phyloP scores from a whole-genome alignment of 2,888 invertebrate species.

The Steinernema hermaphroditum region DNA sequence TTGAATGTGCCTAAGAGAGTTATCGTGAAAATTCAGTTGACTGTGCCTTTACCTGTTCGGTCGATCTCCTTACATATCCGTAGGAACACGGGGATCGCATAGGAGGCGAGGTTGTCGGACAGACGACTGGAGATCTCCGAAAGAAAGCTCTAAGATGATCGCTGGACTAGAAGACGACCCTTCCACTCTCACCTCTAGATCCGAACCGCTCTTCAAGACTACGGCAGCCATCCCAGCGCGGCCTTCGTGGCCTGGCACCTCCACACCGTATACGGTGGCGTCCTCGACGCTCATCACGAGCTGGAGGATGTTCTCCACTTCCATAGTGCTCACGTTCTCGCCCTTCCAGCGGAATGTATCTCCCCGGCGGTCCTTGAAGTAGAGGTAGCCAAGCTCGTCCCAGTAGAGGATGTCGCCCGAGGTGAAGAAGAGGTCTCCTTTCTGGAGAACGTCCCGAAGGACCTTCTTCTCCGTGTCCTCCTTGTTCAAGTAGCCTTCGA shows the following conservation, averaged over 20 bases:
- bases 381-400: conserved; percentile 89
- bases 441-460: conserved; percentile 81
- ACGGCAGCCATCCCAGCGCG: conserved; percentile 91
- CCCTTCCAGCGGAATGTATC: conserved; percentile 55
- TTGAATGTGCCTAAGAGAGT: no score
- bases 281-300: conserved; percentile 81
- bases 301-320: conserved; percentile 89
- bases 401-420: conserved; percentile 80
- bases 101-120: conserved; percentile 74
- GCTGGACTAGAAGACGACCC: no score
- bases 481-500: conserved; percentile 79
- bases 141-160: no score
- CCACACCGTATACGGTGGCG: conserved; percentile 88
- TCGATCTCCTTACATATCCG: conserved; percentile 80
- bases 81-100: conserved; percentile 86
- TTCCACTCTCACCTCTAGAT: no score
- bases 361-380: conserved; percentile 72
- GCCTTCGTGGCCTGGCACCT: conserved; percentile 74
- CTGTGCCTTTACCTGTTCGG: conserved; percentile 91
- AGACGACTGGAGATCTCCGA: conserved; percentile 52
- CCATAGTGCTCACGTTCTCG: conserved; percentile 83
- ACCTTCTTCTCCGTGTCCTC: conserved; percentile 89
- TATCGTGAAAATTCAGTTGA: no score
- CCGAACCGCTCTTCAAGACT: conserved; percentile 71
- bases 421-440: conserved; percentile 80